Base-by-base conservation (phyloP, 1,140 invertebrate species). In the Brachionus asplanchnoidis region DNA sequence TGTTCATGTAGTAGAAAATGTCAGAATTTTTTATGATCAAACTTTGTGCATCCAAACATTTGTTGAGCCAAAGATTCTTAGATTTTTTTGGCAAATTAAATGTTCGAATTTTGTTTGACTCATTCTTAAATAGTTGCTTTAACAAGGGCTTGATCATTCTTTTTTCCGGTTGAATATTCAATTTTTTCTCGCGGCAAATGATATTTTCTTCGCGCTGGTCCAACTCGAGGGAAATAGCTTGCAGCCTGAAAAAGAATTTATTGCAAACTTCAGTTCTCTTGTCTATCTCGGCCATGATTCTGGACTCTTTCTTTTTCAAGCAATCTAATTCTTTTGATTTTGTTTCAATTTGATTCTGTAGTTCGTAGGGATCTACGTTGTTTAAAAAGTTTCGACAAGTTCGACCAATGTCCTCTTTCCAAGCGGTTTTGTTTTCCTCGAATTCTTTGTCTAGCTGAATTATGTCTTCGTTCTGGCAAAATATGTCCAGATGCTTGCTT, bases 401-500 rank as follows among this genome's bases (percentile, higher is more conserved):
- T 66, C 78, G 9, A 2, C 65, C 44, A 20, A 66, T 84, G n/a
- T 40, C 42, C 68, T 73, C 50, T 65, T 84, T 53, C 60, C 65
- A 53, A 32, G 26, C 17, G 11, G 77, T 20, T 20, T 84, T 32
- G 2, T 56, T 78, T 46, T 68, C 23, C n/a, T 12, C 23, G 17
- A 65, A 60, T 17, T 84, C 50, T 28, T 50, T 11, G 9, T 68
- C 60, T 9, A 83, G 23, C 23, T 70, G 20, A 9, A 14, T n/a
- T 11, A 68, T 11, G 20, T 46, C 79, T 28, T 83, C 79, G 28
- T 40, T 83, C 32, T 3, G 93, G 92, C 2, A 93, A 92, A 14
- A 95, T 94, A 85, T 96, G 85, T 95, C 93, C 65, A 98, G 90
- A 88, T 97, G 95, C 75, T 93, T 93, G 32, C 95, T 92, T 86